phyloP scores from a whole-genome alignment of 2,888 invertebrate genomes.

The Sylvicola cinctus region DNA sequence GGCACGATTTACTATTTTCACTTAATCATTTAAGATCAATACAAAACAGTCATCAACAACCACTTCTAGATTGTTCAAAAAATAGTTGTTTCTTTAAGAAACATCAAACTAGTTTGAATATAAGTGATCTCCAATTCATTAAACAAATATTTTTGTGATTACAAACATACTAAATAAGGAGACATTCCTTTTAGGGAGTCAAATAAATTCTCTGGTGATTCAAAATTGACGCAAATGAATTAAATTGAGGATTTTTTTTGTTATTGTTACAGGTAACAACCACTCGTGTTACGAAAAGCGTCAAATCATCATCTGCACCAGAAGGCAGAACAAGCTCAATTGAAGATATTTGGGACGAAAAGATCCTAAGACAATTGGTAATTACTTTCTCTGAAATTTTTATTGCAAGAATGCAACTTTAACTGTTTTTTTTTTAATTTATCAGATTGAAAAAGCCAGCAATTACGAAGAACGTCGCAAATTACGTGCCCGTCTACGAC shows the following conservation, averaged over 20 bases:
- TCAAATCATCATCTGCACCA: slow-evolving; percentile 20
- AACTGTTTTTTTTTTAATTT: slow-evolving; percentile 12
- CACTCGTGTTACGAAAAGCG: slow-evolving; percentile 24
- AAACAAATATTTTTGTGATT: too few species aligned
- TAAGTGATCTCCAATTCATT: too few species aligned
- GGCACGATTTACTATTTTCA: too few species aligned
- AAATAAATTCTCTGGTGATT: too few species aligned
- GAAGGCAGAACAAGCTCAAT: slow-evolving; percentile 35
- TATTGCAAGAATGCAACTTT: slow-evolving; percentile 2
- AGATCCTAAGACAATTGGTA: slow-evolving; percentile 47
- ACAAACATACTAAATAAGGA: too few species aligned
- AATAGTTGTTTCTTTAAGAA: too few species aligned
- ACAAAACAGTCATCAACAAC: too few species aligned
- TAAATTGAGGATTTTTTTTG: slow-evolving; percentile 6
- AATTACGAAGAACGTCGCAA: slow-evolving; percentile 74
- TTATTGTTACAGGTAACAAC: slow-evolving; percentile 28
- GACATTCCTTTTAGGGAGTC: too few species aligned
- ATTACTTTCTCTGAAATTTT: slow-evolving; percentile 17
- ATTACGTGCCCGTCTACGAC: slow-evolving; percentile 58
- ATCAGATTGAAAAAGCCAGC: slow-evolving; percentile 60
- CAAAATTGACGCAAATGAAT: too few species aligned
- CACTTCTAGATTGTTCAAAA: too few species aligned
- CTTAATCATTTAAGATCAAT: too few species aligned
- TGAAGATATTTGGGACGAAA: slow-evolving; percentile 60
- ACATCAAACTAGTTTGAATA: too few species aligned